phyloP scores from a whole-genome alignment of 2,113 vertebrate genomes.

The Oreotrochilus melanogaster region DNA sequence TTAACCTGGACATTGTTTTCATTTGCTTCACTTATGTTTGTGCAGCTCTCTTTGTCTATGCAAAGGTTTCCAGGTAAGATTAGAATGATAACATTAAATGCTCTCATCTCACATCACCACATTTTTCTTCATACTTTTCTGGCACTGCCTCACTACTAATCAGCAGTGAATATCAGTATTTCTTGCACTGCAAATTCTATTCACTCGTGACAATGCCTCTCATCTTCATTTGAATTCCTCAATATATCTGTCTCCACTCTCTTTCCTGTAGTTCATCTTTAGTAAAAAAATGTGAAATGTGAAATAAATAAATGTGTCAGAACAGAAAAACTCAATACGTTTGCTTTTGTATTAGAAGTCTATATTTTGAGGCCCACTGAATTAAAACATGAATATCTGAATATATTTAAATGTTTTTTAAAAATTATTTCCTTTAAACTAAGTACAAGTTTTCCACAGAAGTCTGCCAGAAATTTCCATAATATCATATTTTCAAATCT shows the following conservation, averaged over 20 bases:
- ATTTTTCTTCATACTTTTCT: not conserved
- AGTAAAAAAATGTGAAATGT: not conserved
- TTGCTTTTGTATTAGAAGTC: not conserved
- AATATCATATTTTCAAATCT: not conserved
- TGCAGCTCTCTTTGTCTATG: conserved; percentile 17
- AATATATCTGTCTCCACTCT: not conserved
- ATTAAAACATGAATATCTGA: not conserved
- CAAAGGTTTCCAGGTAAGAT: not conserved
- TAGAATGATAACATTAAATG: not conserved
- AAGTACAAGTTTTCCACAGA: not conserved
- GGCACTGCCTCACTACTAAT: not conserved
- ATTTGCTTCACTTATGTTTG: not conserved
- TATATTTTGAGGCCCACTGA: not conserved
- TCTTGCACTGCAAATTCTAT: not conserved
- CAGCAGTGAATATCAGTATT: not conserved
- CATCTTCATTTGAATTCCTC: not conserved
- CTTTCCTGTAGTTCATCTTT: not conserved
- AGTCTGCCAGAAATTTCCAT: not conserved
- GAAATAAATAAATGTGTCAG: not conserved
- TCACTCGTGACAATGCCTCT: not conserved
- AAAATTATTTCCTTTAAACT: not conserved
- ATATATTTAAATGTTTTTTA: not conserved
- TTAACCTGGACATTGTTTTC: conserved; percentile 5
- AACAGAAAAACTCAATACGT: not conserved
- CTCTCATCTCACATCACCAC: not conserved